Conservation (phyloP, 2,888 invertebrate species). For the Campoplex nolae region DNA sequence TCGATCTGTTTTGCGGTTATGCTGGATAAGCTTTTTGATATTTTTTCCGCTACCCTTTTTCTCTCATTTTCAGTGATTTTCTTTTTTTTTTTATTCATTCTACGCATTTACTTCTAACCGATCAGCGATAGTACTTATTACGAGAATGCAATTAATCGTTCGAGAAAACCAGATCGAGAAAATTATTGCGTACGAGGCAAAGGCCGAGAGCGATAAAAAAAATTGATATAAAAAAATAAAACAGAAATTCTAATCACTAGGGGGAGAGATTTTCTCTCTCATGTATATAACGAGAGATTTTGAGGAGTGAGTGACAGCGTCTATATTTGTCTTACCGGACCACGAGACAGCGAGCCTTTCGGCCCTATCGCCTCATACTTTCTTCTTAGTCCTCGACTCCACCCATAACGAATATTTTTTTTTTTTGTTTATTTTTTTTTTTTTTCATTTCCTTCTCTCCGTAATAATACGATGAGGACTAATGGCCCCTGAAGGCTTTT, state of each 20-base stretch:
- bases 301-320: slow-evolving; percentile 53
- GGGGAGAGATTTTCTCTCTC: slow-evolving; percentile 15
- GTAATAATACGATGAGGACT: slow-evolving; percentile 49
- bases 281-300: slow-evolving; percentile 46
- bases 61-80: neutral
- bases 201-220: neutral
- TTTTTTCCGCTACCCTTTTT: neutral
- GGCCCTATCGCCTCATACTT: slow-evolving; percentile 58
- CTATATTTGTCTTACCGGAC: slow-evolving; percentile 46
- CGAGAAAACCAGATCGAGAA: slow-evolving; percentile 52
- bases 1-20: slow-evolving; percentile 34
- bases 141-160: slow-evolving; percentile 60
- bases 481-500: slow-evolving; percentile 57
- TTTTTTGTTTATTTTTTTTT: neutral
- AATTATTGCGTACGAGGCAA: slow-evolving; percentile 28
- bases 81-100: neutral
- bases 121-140: slow-evolving; percentile 59
- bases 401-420: slow-evolving; percentile 5
- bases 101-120: neutral
- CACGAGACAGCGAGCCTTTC: slow-evolving; percentile 23
- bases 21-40: slow-evolving; percentile 44
- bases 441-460: neutral
- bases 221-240: neutral
- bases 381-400: slow-evolving; percentile 56
- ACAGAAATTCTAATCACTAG: neutral